phyloP scores from a whole-genome alignment of 2,113 vertebrate genomes.

The Bos indicus region DNA sequence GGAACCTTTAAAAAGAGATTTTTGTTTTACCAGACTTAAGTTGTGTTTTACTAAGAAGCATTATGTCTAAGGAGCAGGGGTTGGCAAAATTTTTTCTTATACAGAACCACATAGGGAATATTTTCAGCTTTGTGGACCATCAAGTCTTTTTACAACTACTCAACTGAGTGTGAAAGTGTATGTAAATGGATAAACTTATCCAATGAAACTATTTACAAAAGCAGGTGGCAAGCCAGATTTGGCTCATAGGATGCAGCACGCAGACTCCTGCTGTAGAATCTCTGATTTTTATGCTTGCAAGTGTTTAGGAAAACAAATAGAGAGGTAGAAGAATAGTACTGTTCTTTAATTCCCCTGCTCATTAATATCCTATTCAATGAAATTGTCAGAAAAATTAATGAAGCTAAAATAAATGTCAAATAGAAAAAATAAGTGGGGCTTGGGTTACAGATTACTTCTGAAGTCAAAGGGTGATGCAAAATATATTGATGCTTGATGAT shows the following conservation, averaged over 20 bases:
- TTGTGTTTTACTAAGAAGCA: slow-evolving; percentile 20
- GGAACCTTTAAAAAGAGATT: not conserved
- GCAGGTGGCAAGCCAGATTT: not conserved
- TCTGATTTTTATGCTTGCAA: not conserved
- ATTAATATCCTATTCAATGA: not conserved
- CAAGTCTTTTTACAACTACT: not conserved
- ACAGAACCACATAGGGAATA: not conserved
- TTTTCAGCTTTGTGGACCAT: not conserved
- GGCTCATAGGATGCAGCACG: not conserved
- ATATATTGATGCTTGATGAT: not conserved
- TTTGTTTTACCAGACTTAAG: not conserved
- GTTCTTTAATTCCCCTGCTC: not conserved
- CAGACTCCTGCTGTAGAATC: not conserved
- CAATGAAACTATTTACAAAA: not conserved
- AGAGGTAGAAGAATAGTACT: not conserved
- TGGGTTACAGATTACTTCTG: not conserved
- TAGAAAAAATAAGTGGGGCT: not conserved
- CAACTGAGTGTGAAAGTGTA: not conserved
- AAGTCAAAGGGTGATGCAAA: not conserved
- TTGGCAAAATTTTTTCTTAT: not conserved
- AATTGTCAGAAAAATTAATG: not conserved
- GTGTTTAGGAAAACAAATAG: not conserved
- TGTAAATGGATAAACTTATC: not conserved
- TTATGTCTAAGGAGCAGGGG: not conserved
- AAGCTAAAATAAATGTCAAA: not conserved